Base-by-base conservation (phyloP, 2,888 invertebrate species). In the Monoplex corrugatus region DNA sequence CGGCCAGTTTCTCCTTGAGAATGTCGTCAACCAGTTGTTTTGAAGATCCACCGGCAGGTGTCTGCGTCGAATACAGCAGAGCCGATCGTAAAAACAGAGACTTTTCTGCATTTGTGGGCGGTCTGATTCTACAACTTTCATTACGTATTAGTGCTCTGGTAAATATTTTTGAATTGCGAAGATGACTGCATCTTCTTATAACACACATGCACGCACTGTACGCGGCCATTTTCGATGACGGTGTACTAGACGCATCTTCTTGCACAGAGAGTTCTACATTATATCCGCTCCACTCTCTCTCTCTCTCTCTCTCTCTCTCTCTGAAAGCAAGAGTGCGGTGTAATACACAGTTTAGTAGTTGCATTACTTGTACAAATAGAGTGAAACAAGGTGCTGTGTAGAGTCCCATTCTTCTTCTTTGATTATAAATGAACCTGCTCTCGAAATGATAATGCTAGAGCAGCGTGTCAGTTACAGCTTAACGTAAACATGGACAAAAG, bases 171-270 rank as follows among this genome's bases (percentile, higher is more conserved):
- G 86, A 68, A 78, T 57, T 32, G 6, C 82, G 87, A 72, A 87
- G 35, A 57, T 80, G 45, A 40, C 40, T 83, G 80, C 87, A 87
- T 68, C 68, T 86, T 35, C 85, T 35, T 16, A 86, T 19, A 16
- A 87, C 35, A 89, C 87, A 90, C 90, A 90, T 90, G 90, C 86
- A 89, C 85, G 40, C 89, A 86, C 89, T 89, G 90, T 87, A 90
- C 45, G 90, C 90, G 85, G 90, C 89, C 90, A 90, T 90, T 78
- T 90, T 90, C n/a, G 87, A n/a, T 85, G 32, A 43, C 35, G 3
- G 1, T 0, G n/a, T 8, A n/a, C 19, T 16, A 68, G n/a, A 5
- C n/a, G 19, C 13, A 3, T 43, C 28, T 86, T 68, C n/a, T 68
- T 63, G 38, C 19, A 23, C 19, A 3, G 38, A 85, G 83, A 35